Conservation (phyloP, 2,888 invertebrate genomes). For the Drosophila barbarae region DNA sequence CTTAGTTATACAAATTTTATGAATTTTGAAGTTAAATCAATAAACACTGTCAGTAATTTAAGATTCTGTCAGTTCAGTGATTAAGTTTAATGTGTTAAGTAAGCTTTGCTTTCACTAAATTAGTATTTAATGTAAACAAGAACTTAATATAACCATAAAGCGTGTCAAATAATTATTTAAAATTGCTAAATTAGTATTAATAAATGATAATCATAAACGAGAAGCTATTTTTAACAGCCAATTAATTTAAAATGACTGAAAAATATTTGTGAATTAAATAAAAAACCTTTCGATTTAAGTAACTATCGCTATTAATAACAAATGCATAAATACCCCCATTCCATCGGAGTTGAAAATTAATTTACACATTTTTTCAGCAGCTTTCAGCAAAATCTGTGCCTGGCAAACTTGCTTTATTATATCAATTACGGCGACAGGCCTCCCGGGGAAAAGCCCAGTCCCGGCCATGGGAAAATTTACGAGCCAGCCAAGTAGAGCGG, state of each 20-base stretch:
- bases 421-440: conserved; percentile 3
- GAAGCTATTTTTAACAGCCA: background rate
- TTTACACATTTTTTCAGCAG: background rate
- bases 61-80: background rate
- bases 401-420: background rate
- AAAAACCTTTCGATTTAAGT: background rate
- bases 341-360: background rate
- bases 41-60: background rate
- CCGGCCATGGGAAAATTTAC: conserved; percentile 1
- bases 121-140: background rate
- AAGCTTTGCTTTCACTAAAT: background rate
- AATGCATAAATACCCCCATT: background rate
- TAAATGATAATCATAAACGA: too few species aligned
- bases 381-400: background rate
- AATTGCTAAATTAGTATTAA: background rate
- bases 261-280: background rate
- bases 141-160: background rate
- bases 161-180: background rate
- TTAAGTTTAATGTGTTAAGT: too few species aligned
- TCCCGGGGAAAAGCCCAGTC: background rate
- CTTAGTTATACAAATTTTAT: background rate
- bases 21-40: background rate
- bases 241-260: background rate
- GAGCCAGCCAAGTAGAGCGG: background rate
- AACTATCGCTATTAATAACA: background rate